Evolutionary conservation across 2,888 invertebrate genomes (phyloP), one percentile per base, ranked within the genome.

Genomic region (Conomelus anceps): DNA sequence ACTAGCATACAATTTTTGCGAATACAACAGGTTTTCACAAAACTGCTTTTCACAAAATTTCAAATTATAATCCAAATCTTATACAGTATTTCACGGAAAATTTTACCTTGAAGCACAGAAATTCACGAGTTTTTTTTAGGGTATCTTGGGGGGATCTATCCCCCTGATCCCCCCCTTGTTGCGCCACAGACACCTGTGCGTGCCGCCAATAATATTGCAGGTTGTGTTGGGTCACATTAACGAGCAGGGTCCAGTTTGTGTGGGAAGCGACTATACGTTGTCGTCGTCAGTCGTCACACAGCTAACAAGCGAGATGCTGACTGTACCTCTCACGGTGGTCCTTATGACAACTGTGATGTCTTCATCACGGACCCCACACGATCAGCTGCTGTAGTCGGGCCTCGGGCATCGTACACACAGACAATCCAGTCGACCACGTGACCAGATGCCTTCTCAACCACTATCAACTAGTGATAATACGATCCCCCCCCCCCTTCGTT

Each of bases 331-430:
- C 24, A 29, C 86, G 24, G 86, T 86, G 86, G 86, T 86, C 86
- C 24, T 24, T 24, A 86, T 86, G 86, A 86, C 86, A 86, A 26
- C 86, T 86, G 86, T 86, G 86, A 86, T 86, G 86, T 86, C 86
- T 86, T 86, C 86, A 86, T 86, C 86, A 26, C 26, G 24, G 86
- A 86, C 86, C 86, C 29, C 86, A 86, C 86, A 86, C 86, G 86
- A 86, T 24, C 63, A 63, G 63, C n/a, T 63, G 63, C 63, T 13
- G n/a, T n/a, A 11, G n/a, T n/a, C n/a, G n/a, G 1, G 34, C 34
- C 20, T n/a, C n/a, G 63, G 7, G 63, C 63, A 34, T 34, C 34
- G n/a, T n/a, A n/a, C n/a, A n/a, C n/a, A n/a, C n/a, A n/a, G n/a
- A n/a, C n/a, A n/a, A 34, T 11, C 34, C 1, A 17, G 1, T 34